Evolutionary conservation across 1,140 invertebrate genomes (phyloP).

Genomic region (Pemphigus obesinymphae): DNA sequence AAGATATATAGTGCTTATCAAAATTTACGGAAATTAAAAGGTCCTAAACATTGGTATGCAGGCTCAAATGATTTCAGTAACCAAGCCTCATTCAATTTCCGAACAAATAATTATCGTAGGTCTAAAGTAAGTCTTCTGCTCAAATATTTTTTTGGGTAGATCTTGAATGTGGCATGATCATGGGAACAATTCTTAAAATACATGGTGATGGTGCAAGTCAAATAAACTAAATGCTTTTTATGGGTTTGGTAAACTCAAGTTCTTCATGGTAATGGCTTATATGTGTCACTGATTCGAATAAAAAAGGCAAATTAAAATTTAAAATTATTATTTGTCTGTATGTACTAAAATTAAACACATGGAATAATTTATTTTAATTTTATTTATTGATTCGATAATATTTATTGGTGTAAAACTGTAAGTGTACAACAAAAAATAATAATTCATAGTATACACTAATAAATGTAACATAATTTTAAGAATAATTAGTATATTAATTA

Average conservation of each 20-base stretch:
- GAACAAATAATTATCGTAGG: slow-evolving; percentile 40
- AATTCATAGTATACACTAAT: not conserved
- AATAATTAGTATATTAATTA: not conserved
- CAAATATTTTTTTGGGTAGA: slow-evolving; percentile 3
- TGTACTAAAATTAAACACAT: too few species aligned
- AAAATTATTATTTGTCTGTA: too few species aligned
- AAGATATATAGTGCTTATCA: slow-evolving; percentile 29
- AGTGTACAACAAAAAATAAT: not conserved
- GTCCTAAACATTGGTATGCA: slow-evolving; percentile 13
- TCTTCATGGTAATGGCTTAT: not conserved
- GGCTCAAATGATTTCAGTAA: slow-evolving; percentile 36
- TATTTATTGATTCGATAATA: too few species aligned
- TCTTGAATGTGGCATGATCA: not conserved
- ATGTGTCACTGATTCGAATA: not conserved
- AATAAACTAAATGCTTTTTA: not conserved
- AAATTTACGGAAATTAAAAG: slow-evolving; percentile 31
- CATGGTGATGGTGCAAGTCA: not conserved
- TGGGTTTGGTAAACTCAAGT: not conserved
- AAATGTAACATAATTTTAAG: not conserved
- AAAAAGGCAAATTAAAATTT: too few species aligned
- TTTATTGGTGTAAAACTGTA: too few species aligned
- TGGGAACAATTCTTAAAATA: not conserved
- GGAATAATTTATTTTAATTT: too few species aligned
- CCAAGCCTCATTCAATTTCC: slow-evolving; percentile 27
- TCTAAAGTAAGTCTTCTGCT: slow-evolving; percentile 29